Evolutionary conservation across 1,140 invertebrate species (phyloP), one percentile per base, ranked within the genome.

Genomic region (Hermetia illucens): DNA sequence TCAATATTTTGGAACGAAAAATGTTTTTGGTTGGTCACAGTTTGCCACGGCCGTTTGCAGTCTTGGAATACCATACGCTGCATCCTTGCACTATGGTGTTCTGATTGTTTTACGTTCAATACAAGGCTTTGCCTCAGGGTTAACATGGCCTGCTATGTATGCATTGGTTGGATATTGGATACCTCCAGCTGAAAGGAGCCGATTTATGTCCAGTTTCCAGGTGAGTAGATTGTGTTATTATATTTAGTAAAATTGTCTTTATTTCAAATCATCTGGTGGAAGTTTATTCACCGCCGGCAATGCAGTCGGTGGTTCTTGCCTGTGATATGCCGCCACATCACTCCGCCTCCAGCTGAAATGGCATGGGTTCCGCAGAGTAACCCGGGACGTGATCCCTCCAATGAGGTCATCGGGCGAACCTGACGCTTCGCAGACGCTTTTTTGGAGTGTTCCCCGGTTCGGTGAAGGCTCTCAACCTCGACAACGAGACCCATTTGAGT

Each of bases 121-220:
- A 27, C 75, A 79, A 63, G 75, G 75, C 21, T 68, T 75, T 41
- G 74, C 75, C n/a, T 76, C 73, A 43, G 84, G 85, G 33, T 66
- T 89, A 21, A 86, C 82, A 3, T 89, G 83, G 74, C 84, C 85
- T 20, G 78, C 82, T 2, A 87, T 87, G 74, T 85, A 87, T 56
- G 77, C 80, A 12, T 69, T 86, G 27, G 79, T 86, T 45, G 78
- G 80, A n/a, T 74, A 77, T 45, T 89, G 85, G 84, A 82, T 85
- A 39, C 85, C 84, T 12, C 69, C 78, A 2, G 63, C 71, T 15
- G 84, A 88, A 59, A 68, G 81, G 34, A 83, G 76, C 20, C 63
- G 76, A 38, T 78, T 82, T 51, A 79, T 82, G 76, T 79, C 75
- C 45, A 78, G 75, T 48, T 81, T 81, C 52, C 77, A 81, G 70